These are phyloP conservation scores for Nymphalis urticae DNA, from an alignment of 2,888 invertebrate genomes.

Conservation along the genomic window DNA sequence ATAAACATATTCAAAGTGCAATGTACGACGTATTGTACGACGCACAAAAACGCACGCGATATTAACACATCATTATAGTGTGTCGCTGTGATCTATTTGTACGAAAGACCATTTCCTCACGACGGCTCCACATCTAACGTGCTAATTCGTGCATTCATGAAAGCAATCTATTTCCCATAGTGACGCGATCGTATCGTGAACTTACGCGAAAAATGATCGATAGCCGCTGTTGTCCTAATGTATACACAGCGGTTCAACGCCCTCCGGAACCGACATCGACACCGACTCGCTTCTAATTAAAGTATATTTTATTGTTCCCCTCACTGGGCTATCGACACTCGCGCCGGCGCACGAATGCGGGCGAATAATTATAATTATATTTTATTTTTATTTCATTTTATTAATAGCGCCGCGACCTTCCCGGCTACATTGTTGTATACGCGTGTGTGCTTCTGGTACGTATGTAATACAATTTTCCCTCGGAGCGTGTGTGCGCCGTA, in stretches of 20 bases:
- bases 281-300: slow-evolving; percentile 68
- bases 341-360: slow-evolving; percentile 74
- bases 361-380: slow-evolving; percentile 78
- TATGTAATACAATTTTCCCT: slow-evolving; percentile 40
- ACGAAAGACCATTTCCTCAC: slow-evolving; percentile 13
- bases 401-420: slow-evolving; percentile 59
- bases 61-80: slow-evolving; percentile 2
- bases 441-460: slow-evolving; percentile 19
- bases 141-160: slow-evolving; percentile 25
- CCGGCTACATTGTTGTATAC: slow-evolving; percentile 52
- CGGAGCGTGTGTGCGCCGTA: slow-evolving; percentile 37
- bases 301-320: slow-evolving; percentile 80
- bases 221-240: slow-evolving; percentile 48
- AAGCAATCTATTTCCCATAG: slow-evolving; percentile 38
- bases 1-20: background rate
- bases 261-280: slow-evolving; percentile 46
- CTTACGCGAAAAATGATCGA: slow-evolving; percentile 52
- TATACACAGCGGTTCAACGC: slow-evolving; percentile 49
- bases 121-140: background rate
- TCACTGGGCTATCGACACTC: slow-evolving; percentile 51
- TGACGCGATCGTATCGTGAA: slow-evolving; percentile 40
- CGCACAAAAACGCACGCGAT: background rate
- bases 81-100: slow-evolving; percentile 3
- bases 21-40: background rate
- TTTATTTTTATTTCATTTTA: slow-evolving; percentile 72